A percentile compares a stretch with the other conserved stretches of the same genome.
Conservation (phyloP, 1,140 invertebrate genomes). For the Heterodera schachtii region DNA sequence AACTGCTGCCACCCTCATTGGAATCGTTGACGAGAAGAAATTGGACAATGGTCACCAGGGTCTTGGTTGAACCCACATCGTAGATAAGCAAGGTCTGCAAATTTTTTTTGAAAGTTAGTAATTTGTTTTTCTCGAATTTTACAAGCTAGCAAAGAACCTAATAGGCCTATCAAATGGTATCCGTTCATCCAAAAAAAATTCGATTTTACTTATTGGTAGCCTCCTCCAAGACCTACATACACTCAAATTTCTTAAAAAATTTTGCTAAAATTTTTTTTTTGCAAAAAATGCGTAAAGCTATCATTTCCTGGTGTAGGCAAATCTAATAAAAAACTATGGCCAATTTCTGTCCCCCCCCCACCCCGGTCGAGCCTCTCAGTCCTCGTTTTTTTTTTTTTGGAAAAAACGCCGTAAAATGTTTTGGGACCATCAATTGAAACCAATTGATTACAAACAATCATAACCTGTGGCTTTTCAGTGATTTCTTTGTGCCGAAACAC, state of each 20-base stretch:
- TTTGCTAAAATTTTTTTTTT: no score
- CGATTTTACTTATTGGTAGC: no score
- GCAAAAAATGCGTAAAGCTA: no score
- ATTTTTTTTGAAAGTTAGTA: no score
- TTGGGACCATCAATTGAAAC: neutral
- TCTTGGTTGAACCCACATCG: constrained; percentile 92
- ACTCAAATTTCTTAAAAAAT: no score
- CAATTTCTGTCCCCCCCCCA: no score
- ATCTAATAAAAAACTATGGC: no score
- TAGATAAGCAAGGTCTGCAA: constrained; percentile 83
- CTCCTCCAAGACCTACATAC: no score
- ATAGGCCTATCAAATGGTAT: neutral
- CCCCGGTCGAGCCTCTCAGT: no score
- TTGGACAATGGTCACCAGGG: constrained; percentile 84
- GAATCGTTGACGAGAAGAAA: constrained; percentile 83
- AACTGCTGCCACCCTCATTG: neutral
- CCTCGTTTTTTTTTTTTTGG: neutral
- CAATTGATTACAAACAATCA: neutral
- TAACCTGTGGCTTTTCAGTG: constrained; percentile 80
- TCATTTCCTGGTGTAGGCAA: no score
- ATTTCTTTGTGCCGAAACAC: constrained; percentile 92
- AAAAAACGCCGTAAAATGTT: neutral
- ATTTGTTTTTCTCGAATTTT: neutral
- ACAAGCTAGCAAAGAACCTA: neutral
- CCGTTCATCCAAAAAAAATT: neutral